A percentile compares a stretch with the other conserved stretches of the same genome.
phyloP scores from a whole-genome alignment of 2,113 vertebrate species.

The Cephalophus harveyi region DNA sequence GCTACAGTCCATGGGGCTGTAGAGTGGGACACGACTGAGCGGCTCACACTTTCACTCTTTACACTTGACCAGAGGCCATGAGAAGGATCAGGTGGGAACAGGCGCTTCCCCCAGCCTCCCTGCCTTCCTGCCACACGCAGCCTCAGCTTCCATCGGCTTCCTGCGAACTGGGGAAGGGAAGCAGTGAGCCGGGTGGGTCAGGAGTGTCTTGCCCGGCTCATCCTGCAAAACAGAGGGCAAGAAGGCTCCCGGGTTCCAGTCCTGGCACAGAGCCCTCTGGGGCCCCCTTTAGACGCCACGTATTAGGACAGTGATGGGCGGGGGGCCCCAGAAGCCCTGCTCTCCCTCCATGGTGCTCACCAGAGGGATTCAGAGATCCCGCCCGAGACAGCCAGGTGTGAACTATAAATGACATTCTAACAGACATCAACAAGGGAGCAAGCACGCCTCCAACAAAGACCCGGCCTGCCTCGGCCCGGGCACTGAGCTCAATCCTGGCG shows the following conservation, averaged over 20 bases:
- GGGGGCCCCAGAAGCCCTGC: neutral
- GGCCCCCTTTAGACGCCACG: neutral
- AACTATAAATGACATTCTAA: neutral
- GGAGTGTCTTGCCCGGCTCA: neutral
- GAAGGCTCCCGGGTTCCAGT: neutral
- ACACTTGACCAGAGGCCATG: neutral
- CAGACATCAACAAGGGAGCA: neutral
- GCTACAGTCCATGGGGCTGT: neutral
- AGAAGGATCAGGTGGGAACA: neutral
- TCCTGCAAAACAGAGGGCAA: neutral
- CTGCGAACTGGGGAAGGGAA: neutral
- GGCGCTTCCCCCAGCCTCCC: neutral
- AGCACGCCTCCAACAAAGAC: neutral
- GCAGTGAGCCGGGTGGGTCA: neutral
- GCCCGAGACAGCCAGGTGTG: neutral
- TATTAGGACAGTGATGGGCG: neutral
- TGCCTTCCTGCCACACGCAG: neutral
- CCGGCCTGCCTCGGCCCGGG: neutral
- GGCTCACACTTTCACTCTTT: neutral
- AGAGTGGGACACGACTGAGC: neutral
- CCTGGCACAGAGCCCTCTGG: neutral
- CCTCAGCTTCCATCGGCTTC: neutral
- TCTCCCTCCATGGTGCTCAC: neutral
- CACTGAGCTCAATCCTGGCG: neutral
- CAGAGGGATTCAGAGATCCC: neutral